Evolutionary conservation across 2,797 vertebrate genomes (phyloP).

Genomic region (Bovichtus diacanthus): DNA sequence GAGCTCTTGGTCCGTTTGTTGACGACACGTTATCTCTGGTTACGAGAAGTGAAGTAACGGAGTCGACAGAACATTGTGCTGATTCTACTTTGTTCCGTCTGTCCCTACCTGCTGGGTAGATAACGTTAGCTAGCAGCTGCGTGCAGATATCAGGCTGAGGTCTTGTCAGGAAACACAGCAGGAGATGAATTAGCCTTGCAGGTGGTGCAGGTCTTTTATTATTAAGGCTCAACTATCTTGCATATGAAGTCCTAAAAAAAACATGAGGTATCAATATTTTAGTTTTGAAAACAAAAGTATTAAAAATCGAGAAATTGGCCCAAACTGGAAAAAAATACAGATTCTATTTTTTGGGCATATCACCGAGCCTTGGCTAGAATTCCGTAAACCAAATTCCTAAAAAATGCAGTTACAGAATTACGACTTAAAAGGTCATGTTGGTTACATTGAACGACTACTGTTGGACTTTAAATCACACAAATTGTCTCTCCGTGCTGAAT

Average conservation of each 20-base stretch:
- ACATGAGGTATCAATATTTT: background rate
- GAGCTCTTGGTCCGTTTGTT: background rate
- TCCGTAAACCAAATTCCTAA: background rate
- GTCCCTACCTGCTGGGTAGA: slow-evolving; percentile 11
- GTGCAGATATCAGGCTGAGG: background rate
- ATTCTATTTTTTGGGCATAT: background rate
- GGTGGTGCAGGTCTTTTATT: background rate
- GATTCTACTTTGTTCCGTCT: background rate
- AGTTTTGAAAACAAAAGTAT: background rate
- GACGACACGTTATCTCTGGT: background rate
- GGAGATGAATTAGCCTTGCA: background rate
- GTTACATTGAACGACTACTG: background rate
- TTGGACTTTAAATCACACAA: background rate
- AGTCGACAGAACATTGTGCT: background rate
- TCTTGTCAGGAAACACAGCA: slow-evolving; percentile 22
- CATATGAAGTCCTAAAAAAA: background rate
- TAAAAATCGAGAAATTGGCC: background rate
- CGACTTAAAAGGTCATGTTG: background rate
- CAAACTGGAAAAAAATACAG: background rate
- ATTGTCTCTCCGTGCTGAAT: background rate
- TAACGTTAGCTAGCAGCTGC: slow-evolving; percentile 6
- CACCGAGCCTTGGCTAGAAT: background rate
- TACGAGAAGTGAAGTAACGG: background rate
- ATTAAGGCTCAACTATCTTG: background rate
- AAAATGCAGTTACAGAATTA: background rate